Base-by-base conservation (phyloP, 2,888 invertebrate genomes). In the Nebria salina region DNA sequence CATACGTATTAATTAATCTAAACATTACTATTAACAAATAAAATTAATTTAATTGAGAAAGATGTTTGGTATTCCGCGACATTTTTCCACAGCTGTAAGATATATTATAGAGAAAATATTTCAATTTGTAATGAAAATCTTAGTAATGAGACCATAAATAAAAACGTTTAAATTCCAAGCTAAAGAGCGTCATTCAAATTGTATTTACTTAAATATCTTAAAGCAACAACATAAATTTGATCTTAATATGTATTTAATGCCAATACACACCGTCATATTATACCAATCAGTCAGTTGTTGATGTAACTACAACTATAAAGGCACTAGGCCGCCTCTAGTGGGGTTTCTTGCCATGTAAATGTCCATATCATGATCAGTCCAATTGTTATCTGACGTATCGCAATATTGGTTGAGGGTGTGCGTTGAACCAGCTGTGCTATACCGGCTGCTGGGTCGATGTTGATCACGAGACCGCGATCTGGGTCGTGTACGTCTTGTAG, bases 331-430 rank as follows among this genome's bases (percentile, higher is more conserved):
- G 87, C 95, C 94, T 86, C 96, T 92, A 81, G 96, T 94, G 83
- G 96, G 95, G 90, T 97, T 97, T 86, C 97, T 93, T 82, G 97
- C 95, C 94, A 97, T 96, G 89, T 97, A 97, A 86, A 97, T 97
- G 86, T 97, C 97, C 95, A 97, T 96, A 88, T 97, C 97, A 89
- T 97, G 97, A 89, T 97, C 97, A 85, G 97, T 97, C 97, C 97
- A 97, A 89, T 95, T 95, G 88, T 96, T 96, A 88, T 96, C 95
- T 76, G 95, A 95, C 87, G 96, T 96, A 88, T 96, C 96, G 88
- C 96, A 95, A 89, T 96, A 96, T 88, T 95, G 93, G 87, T 94
- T 96, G 86, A 96, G 91, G 72, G 95, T 96, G 85, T 96, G 93
- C 73, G 93, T 94, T 42, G 96, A 96, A 84, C 96, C 96, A 83